A percentile compares a stretch with the other conserved stretches of the same genome.
Conservation (phyloP, 2,797 vertebrate species). For the Rousettus madagascariensis region DNA sequence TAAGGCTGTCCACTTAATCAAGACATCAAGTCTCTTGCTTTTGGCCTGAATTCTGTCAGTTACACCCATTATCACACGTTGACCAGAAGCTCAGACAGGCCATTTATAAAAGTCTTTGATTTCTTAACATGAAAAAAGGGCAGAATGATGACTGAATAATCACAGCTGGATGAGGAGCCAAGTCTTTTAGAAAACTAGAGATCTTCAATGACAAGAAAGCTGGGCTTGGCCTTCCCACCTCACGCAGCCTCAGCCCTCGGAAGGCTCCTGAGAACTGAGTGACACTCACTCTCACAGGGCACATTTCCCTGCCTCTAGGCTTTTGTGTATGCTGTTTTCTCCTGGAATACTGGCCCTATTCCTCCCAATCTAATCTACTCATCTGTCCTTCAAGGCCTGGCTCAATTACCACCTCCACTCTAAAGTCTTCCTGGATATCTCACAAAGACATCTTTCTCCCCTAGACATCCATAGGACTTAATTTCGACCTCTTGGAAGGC, state of each 20-base stretch:
- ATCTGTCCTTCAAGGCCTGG: neutral
- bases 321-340: neutral
- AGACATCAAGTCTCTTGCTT: constrained; percentile 45
- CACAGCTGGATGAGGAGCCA: neutral
- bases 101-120: constrained; percentile 63
- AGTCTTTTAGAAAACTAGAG: neutral
- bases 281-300: neutral
- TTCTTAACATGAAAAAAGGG: constrained; percentile 51
- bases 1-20: constrained; percentile 54
- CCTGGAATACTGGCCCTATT: neutral
- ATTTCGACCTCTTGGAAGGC: neutral
- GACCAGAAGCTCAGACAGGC: constrained; percentile 37
- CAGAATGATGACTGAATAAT: neutral
- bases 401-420: neutral
- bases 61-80: neutral
- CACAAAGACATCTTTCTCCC: neutral
- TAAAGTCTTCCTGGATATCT: neutral
- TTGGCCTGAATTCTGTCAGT: neutral
- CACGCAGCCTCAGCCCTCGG: neutral
- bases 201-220: neutral
- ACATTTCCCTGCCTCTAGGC: neutral
- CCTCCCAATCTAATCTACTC: neutral
- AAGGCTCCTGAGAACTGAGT: neutral
- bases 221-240: neutral
- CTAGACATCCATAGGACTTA: neutral